These are phyloP conservation scores for Ips nitidus DNA, from an alignment of 1,140 invertebrate genomes.

Conservation along the genomic window DNA sequence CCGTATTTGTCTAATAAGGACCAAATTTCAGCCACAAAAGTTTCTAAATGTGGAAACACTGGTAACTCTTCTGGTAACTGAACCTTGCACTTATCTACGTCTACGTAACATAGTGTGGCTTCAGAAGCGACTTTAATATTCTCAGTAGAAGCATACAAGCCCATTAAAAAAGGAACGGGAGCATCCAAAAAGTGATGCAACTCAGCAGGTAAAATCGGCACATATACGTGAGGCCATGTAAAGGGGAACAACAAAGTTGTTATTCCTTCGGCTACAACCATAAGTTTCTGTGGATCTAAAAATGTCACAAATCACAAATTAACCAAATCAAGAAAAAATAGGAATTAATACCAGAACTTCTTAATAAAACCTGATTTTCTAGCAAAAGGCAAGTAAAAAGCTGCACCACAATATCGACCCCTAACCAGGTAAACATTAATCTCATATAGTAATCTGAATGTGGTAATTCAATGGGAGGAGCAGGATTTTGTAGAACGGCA, in stretches of 20 bases:
- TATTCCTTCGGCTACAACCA: slow-evolving; percentile 95
- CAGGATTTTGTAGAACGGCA: slow-evolving; percentile 72
- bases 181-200: slow-evolving; percentile 97
- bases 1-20: slow-evolving; percentile 77
- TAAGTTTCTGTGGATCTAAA: slow-evolving; percentile 90
- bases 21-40: slow-evolving; percentile 84
- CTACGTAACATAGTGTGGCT: slow-evolving; percentile 92
- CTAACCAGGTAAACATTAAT: slow-evolving; percentile 83
- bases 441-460: slow-evolving; percentile 91
- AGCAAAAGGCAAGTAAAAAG: slow-evolving; percentile 94
- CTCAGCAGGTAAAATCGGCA: slow-evolving; percentile 94
- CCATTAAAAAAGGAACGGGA: slow-evolving; percentile 99
- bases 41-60: slow-evolving; percentile 84
- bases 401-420: slow-evolving; percentile 87
- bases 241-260: slow-evolving; percentile 91
- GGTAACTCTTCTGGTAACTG: slow-evolving; percentile 96
- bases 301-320: slow-evolving; percentile 33
- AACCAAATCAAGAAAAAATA: slow-evolving; percentile 18
- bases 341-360: slow-evolving; percentile 73
- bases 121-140: slow-evolving; percentile 61
- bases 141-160: slow-evolving; percentile 56
- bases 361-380: slow-evolving; percentile 95
- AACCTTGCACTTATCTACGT: slow-evolving; percentile 89
- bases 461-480: slow-evolving; percentile 77
- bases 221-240: slow-evolving; percentile 97